These are phyloP conservation scores for Rapana venosa DNA, from an alignment of 2,888 invertebrate species.

Conservation along the genomic window DNA sequence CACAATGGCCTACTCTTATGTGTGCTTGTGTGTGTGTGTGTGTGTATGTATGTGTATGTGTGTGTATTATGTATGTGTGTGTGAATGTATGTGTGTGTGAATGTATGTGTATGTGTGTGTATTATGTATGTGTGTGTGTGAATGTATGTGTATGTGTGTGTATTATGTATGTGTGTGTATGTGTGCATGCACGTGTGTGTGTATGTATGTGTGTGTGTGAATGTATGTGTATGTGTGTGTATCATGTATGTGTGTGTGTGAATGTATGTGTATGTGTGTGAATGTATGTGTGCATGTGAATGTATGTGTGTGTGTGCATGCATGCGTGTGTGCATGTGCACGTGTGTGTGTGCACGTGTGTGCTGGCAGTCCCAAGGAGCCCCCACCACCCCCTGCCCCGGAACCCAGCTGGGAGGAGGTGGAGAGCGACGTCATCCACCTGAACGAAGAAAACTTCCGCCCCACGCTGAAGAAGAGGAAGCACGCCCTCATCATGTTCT, in stretches of 20 bases:
- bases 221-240: background rate
- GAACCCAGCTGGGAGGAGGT: slow-evolving; percentile 89
- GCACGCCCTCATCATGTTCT: slow-evolving; percentile 93
- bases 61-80: too few relatives aligned
- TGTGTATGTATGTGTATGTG: too few relatives aligned
- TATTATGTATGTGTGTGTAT: background rate
- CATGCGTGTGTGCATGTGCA: background rate
- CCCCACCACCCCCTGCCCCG: slow-evolving; percentile 89
- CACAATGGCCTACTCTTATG: too few relatives aligned
- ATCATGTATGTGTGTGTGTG: background rate
- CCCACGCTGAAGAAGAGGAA: slow-evolving; percentile 89
- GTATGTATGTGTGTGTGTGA: background rate
- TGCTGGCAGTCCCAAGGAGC: slow-evolving; percentile 84
- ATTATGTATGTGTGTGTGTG: too few relatives aligned
- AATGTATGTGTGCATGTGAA: too few relatives aligned
- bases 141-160: too few relatives aligned
- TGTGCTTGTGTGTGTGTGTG: too few relatives aligned
- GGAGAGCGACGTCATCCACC: slow-evolving; percentile 87
- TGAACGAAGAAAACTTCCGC: slow-evolving; percentile 86
- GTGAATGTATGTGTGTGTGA: too few relatives aligned
- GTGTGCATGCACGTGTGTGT: too few relatives aligned
- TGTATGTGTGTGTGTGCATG: too few relatives aligned
- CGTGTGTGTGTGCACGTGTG: background rate
- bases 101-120: too few relatives aligned
- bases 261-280: too few relatives aligned